Evolutionary conservation across 2,113 vertebrate species (phyloP), one percentile per base, ranked within the genome.

Genomic region (Urocitellus parryii): DNA sequence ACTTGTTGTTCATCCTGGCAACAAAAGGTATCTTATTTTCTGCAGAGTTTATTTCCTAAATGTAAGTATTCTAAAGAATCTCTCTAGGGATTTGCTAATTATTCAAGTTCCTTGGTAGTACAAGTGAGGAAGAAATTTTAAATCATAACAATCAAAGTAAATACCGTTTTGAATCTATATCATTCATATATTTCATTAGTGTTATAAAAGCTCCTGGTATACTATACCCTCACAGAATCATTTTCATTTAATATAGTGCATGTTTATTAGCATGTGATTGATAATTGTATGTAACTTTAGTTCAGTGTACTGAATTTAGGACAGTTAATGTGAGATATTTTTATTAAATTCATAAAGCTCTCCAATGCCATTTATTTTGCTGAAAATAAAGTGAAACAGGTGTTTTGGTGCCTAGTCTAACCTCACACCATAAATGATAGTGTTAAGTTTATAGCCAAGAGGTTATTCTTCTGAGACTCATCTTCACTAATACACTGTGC

Each of bases 161-260:
- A 73, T 95, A 14, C 22, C n/a, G 42, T 88, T 92, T 84, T 85
- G 14, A 95, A 95, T 93, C n/a, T 32, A 9, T 67, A 92, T 79
- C 18, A 89, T 88, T 58, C 42, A 10, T 68, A 4, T 29, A 24
- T 78, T 61, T 95, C 58, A 72, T 73, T 87, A 76, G 27, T 63
- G 22, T 82, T 83, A 67, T 91, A 87, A 77, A 91, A 67, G 61
- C 42, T 61, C 70, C 53, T 84, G 78, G 92, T 61, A 27, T 17
- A 72, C 39, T 74, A 11, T 11, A 72, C 12, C 74, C 39, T 91
- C 78, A 10, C 22, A 29, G 29, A 83, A 27, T 48, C 79, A 12
- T 81, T 96, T 95, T 58, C 10, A 13, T 34, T 48, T 86, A 58
- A 16, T n/a, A 61, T 8, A 63, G 9, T 63, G 3, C 17, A 16